Base-by-base conservation (phyloP, 2,113 vertebrate genomes). In the Cygnus buccinator region DNA sequence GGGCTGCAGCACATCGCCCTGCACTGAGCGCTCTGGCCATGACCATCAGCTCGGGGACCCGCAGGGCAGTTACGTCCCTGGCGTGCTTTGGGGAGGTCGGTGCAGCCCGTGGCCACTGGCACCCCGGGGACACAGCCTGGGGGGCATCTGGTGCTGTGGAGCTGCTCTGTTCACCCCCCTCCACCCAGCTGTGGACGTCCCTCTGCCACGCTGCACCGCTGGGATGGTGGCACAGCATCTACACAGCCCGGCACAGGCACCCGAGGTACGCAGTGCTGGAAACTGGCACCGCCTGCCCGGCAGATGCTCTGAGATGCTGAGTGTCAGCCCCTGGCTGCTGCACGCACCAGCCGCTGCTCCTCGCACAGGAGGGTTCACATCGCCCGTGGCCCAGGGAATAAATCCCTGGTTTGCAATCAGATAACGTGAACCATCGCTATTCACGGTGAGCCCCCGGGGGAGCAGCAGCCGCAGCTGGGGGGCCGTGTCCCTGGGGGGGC, bases 271-370 rank as follows among this genome's bases (percentile, higher is more conserved):
- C 33, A 58, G 7, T 25, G 26, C 26, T 54, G 52, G 52, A 22
- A 48, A 11, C 16, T 19, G 2, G 23, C 59, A 15, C 43, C 8
- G 4, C 16, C 72, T 0, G 0, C 13, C 16, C 6, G 39, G n/a
- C 37, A 43, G 63, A 31, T 15, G n/a, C 52, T 6, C 16, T 9
- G 37, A 29, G 43, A n/a, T 13, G 5, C 31, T 3, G 0, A 44
- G 54, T 25, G 48, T 29, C 52, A 29, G 52, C 33, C 41, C 12
- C 8, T 7, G 50, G 2, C 26, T 26, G 21, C 3, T 3, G 43
- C 57, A 22, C 55, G 39, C 46, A 12, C 28, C 67, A 44, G 57
- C 20, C 0, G 2, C 57, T n/a, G 74, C 22, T 22, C n/a, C 50
- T 19, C 1, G n/a, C 35, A 43, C 55, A 46, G 31, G 35, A 43